A percentile compares a stretch with the other conserved stretches of the same genome.
Evolutionary conservation across 2,888 invertebrate genomes (phyloP).

Genomic region (Zhuqinia jingwanae): DNA sequence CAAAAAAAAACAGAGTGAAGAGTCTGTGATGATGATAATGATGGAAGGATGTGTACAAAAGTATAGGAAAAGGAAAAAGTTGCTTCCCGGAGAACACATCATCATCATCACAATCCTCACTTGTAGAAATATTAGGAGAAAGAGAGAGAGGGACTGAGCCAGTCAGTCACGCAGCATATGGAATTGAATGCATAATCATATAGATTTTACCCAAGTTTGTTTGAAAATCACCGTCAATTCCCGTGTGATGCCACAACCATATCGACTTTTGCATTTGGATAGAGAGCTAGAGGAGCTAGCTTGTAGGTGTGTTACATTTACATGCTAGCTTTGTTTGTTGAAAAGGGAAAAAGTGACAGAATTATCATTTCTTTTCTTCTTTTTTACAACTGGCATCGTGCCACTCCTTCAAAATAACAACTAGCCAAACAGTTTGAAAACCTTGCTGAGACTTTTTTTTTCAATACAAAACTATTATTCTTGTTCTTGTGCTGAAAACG

Average conservation of each 20-base stretch:
- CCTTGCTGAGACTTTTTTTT: neutral
- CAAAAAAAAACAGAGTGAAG: constrained; percentile 52
- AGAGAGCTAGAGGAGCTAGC: neutral
- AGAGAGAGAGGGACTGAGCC: constrained; percentile 15
- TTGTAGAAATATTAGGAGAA: constrained; percentile 51
- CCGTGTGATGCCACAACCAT: no score
- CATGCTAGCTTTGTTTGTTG: neutral
- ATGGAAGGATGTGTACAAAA: neutral
- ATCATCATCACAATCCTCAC: constrained; percentile 6
- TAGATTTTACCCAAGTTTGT: constrained; percentile 71
- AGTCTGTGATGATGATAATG: constrained; percentile 15
- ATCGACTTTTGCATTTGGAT: neutral
- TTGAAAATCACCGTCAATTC: constrained; percentile 69
- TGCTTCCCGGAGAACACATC: constrained; percentile 7
- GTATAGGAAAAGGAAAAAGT: constrained; percentile 4
- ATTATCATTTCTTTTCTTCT: constrained; percentile 49
- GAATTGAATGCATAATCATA: constrained; percentile 76
- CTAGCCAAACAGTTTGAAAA: no score
- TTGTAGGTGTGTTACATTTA: neutral
- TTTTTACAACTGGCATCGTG: constrained; percentile 55
- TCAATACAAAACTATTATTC: constrained; percentile 11
- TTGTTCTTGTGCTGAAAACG: constrained; percentile 5
- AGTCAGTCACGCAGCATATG: constrained; percentile 75
- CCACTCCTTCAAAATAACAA: no score
- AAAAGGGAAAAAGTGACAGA: constrained; percentile 52